Conservation (phyloP, 2,888 invertebrate species). For the Sclerodermus sp. region DNA sequence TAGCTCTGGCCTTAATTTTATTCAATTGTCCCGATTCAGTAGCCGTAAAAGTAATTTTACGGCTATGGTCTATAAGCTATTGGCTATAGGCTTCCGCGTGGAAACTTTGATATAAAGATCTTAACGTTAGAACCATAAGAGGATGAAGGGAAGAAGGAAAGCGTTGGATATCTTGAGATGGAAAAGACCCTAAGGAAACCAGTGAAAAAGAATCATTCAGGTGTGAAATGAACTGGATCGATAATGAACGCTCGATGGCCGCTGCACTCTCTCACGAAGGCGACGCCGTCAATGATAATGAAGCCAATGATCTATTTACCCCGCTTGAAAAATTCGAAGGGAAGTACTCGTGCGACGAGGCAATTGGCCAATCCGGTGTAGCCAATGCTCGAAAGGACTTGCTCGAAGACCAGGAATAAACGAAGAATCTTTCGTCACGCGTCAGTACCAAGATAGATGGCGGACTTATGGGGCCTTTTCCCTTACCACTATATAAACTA, state of each 20-base stretch:
- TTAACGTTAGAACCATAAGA: too few relatives aligned
- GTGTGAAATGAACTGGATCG: constrained; percentile 34
- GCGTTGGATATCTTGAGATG: neutral
- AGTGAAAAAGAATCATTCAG: constrained; percentile 18
- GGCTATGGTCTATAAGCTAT: too few relatives aligned
- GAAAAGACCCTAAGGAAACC: neutral
- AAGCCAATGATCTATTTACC: constrained; percentile 12
- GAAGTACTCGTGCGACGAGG: constrained; percentile 3
- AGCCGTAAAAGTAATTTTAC: too few relatives aligned
- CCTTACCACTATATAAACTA: constrained; percentile 47
- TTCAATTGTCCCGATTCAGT: too few relatives aligned
- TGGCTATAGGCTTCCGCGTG: too few relatives aligned
- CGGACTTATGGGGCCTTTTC: constrained; percentile 34
- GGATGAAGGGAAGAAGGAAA: too few relatives aligned
- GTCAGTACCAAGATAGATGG: constrained; percentile 50
- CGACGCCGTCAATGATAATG: constrained; percentile 1
- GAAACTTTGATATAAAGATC: too few relatives aligned
- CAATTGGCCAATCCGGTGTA: constrained; percentile 7
- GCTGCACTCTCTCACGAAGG: constrained; percentile 16
- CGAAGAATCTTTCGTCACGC: constrained; percentile 51
- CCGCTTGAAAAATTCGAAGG: constrained; percentile 3
- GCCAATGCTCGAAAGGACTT: constrained; percentile 29
- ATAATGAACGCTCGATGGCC: constrained; percentile 10
- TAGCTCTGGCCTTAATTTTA: too few relatives aligned
- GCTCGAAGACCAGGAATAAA: constrained; percentile 33